Evolutionary conservation across 2,888 invertebrate genomes (phyloP), one percentile per base, ranked within the genome.

Genomic region (Melipona bicolor): DNA sequence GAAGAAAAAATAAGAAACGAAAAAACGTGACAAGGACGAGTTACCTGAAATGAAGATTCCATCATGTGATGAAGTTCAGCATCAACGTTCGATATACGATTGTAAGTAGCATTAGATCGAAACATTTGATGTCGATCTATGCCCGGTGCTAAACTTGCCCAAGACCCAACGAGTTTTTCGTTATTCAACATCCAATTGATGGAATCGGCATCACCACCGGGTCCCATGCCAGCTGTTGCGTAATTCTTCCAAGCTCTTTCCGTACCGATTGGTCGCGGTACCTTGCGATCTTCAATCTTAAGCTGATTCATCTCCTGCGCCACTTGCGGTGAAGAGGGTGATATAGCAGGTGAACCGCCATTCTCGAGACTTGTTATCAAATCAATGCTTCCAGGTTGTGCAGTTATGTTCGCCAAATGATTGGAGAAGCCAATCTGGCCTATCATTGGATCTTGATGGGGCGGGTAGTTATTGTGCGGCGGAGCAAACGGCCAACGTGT

Each of bases 221-320:
- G 92, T 21, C 93, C 94, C 81, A 93, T 92, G 1, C 91, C 91
- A 1, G 92, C 80, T 17, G 91, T 83, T 9, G 90, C 90, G 81
- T 94, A 94, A 91, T 95, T 96, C 93, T 97, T 97, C 96, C 97
- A 96, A 59, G 97, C 96, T 91, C 98, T 96, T 95, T 98, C 98
- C 0, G 97, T 98, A 88, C 98, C 98, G 93, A 98, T 98, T 73
- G 98, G 98, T 6, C 97, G 95, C 68, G 97, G 96, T 69, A 95
- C 95, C 94, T 97, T 96, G 50, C 96, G 93, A 82, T 95, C 95
- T 85, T 95, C 96, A 65, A 95, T 90, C 68, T 92, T 94, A 84
- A 92, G 89, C 76, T 92, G 94, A 87, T 84, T 94, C 89, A 94
- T 92, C 21, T 94, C 94, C 67, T 93, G 94, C 5, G 92, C 87